Conservation (phyloP, 2,797 vertebrate species). For the Tapera naevia region DNA sequence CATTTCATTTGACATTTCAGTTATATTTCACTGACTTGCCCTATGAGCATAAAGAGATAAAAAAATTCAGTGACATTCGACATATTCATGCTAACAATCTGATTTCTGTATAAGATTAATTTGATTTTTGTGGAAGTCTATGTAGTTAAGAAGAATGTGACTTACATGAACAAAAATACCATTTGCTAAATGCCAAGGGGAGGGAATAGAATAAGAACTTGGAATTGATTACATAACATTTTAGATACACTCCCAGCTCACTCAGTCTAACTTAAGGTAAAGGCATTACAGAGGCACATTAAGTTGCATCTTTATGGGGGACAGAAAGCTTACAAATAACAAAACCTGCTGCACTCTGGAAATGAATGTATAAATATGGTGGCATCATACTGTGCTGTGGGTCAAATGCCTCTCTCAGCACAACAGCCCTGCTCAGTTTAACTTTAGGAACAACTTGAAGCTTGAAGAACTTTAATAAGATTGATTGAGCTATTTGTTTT, state of each 20-base stretch:
- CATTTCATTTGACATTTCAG: constrained; percentile 52
- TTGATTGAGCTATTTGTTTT: neutral
- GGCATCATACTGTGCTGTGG: neutral
- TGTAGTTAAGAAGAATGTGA: constrained; percentile 1
- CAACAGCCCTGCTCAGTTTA: neutral
- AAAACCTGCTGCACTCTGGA: neutral
- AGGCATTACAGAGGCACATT: neutral
- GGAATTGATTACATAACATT: neutral
- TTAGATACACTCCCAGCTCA: neutral
- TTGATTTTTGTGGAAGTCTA: constrained; percentile 46
- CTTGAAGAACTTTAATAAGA: neutral
- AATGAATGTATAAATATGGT: neutral
- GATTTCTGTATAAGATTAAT: constrained; percentile 53
- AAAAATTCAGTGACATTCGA: constrained; percentile 24
- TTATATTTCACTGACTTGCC: constrained; percentile 45
- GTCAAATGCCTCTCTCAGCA: neutral
- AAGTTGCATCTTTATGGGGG: neutral
- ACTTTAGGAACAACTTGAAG: neutral
- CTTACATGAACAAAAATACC: constrained; percentile 14
- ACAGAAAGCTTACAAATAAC: neutral
- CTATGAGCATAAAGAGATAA: neutral
- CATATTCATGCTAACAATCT: constrained; percentile 16
- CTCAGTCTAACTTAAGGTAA: neutral
- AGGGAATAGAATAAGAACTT: neutral
- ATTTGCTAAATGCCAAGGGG: constrained; percentile 3